Evolutionary conservation across 1,140 invertebrate genomes (phyloP).

Genomic region (Thereuonema tuberculata): DNA sequence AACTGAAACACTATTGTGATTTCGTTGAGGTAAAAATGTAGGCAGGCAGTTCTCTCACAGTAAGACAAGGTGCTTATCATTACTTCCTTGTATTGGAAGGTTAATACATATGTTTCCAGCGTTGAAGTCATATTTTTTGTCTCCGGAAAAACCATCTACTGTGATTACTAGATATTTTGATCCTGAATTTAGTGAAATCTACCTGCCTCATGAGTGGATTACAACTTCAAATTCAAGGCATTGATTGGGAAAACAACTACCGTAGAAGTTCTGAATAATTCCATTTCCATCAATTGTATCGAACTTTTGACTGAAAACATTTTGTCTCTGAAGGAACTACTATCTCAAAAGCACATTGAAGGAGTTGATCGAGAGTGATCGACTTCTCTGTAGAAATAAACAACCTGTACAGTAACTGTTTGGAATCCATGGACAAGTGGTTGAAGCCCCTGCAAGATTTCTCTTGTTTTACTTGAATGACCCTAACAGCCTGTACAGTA

Average conservation of each 20-base stretch:
- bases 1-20: constrained; percentile 8
- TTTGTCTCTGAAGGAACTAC: too few relatives aligned
- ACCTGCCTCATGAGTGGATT: not conserved
- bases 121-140: not conserved
- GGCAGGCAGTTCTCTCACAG: constrained; percentile 3
- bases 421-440: too few relatives aligned
- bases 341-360: too few relatives aligned
- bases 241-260: not conserved
- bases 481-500: too few relatives aligned
- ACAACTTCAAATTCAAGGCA: not conserved
- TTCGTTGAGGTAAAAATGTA: not conserved
- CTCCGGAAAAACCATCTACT: not conserved
- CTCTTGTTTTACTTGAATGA: too few relatives aligned
- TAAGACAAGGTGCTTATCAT: constrained; percentile 8
- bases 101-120: constrained; percentile 11
- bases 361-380: too few relatives aligned
- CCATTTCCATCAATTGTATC: too few relatives aligned
- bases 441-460: too few relatives aligned
- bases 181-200: not conserved
- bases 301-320: too few relatives aligned
- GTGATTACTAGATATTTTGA: not conserved
- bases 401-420: too few relatives aligned
- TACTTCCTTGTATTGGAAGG: not conserved
- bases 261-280: too few relatives aligned
- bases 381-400: too few relatives aligned